phyloP scores from a whole-genome alignment of 2,113 vertebrate species.

The Siniperca knerii region DNA sequence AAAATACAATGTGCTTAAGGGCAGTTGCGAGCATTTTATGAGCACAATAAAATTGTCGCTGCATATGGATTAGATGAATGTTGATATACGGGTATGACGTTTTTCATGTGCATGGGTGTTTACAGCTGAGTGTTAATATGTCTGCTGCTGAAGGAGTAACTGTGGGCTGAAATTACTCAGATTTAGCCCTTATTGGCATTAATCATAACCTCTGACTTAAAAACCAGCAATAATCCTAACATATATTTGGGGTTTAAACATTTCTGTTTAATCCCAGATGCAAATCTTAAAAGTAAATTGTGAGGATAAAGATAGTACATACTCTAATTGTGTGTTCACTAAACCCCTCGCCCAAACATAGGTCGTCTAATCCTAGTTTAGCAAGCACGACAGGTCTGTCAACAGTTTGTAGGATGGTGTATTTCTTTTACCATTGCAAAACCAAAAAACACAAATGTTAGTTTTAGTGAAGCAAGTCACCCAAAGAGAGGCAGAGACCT shows the following conservation, averaged over 20 bases:
- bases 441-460: not conserved
- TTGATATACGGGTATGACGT: slow-evolving; percentile 72
- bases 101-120: slow-evolving; percentile 72
- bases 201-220: slow-evolving; percentile 32
- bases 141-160: slow-evolving; percentile 60
- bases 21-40: slow-evolving; percentile 93
- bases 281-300: slow-evolving; percentile 7
- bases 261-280: not conserved
- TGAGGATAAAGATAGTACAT: slow-evolving; percentile 15
- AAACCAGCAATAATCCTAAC: not conserved
- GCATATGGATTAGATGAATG: slow-evolving; percentile 80
- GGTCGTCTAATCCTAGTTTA: not conserved
- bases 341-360: not conserved
- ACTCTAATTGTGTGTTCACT: not conserved
- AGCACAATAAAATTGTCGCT: slow-evolving; percentile 90
- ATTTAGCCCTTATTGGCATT: slow-evolving; percentile 11
- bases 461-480: no score
- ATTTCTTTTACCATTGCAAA: not conserved
- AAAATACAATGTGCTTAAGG: slow-evolving; percentile 91
- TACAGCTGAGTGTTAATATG: slow-evolving; percentile 72
- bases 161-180: slow-evolving; percentile 25
- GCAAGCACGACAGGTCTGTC: not conserved
- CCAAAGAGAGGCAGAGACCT: no score
- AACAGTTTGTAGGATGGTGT: not conserved
- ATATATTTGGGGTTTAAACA: not conserved